These are phyloP conservation scores for Enteromius viviparus DNA, from an alignment of 2,797 vertebrate genomes.

Conservation along the genomic window DNA sequence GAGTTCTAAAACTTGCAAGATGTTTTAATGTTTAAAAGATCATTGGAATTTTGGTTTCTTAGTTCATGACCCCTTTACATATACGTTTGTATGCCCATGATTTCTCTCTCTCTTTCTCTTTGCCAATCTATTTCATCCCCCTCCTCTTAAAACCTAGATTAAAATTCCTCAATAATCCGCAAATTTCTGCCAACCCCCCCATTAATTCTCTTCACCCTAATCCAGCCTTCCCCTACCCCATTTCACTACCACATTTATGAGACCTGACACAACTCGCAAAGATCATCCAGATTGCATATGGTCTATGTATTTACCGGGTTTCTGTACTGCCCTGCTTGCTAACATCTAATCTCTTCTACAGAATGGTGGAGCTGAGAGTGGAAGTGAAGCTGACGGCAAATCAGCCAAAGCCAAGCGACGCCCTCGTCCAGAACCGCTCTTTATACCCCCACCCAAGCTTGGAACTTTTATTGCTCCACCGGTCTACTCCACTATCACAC, in stretches of 20 bases:
- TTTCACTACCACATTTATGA: not conserved
- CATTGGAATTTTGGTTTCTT: not conserved
- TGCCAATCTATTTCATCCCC: conserved; percentile 13
- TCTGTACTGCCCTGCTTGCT: not conserved
- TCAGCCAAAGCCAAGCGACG: conserved; percentile 88
- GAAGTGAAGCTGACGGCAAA: conserved; percentile 75
- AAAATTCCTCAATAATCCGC: conserved; percentile 44
- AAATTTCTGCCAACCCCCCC: conserved; percentile 18
- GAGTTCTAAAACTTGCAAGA: not conserved
- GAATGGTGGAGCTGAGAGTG: conserved; percentile 74
- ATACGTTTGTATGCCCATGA: not conserved
- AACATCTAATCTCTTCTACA: conserved; percentile 40
- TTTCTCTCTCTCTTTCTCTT: not conserved
- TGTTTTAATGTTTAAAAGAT: not conserved
- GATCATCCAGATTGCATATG: conserved; percentile 71
- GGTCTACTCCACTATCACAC: conserved; percentile 90
- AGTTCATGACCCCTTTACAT: not conserved
- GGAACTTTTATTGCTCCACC: conserved; percentile 90
- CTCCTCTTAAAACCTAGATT: conserved; percentile 40
- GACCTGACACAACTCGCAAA: conserved; percentile 42
- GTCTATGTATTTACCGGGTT: conserved; percentile 34
- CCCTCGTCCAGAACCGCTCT: conserved; percentile 92
- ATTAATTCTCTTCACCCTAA: conserved; percentile 32
- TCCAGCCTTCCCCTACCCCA: conserved; percentile 5
- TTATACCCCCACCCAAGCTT: conserved; percentile 95